Base-by-base conservation (phyloP, 2,888 invertebrate species). In the Dioctria rufipes region DNA sequence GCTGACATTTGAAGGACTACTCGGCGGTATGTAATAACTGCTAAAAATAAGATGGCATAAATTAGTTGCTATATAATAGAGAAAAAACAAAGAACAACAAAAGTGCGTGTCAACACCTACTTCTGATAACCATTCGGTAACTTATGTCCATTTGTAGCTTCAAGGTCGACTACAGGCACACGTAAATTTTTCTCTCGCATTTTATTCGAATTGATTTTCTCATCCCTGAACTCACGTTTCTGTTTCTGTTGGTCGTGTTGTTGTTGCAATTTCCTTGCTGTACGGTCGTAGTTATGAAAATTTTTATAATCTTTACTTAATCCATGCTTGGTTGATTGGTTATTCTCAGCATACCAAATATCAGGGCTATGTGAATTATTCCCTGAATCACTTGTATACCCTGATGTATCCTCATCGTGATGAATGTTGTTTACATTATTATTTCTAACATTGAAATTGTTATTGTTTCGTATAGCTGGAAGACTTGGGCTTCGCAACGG, bases 351-450 rank as follows among this genome's bases (percentile, higher is more conserved):
- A 81, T 86, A 88, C 90, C 89, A 89, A 83, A 89, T 88, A 83
- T 91, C 91, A 40, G 91, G 90, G 5, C 90, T 89, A 80, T 88
- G 91, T 49, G 86, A 85, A 81, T 92, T 91, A 86, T 92, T 92
- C 9, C 92, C 89, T 69, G 93, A 94, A 86, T 95, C 95, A 87
- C 95, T 95, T 71, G 95, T 94, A 88, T 96, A 95, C 54, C 95
- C 95, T 46, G 95, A 95, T 79, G 95, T 95, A 86, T 95, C 95
- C 54, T 94, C 94, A 86, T 94, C 94, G 78, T 90, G 91, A 84
- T 91, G 80, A 80, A 90, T 89, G 78, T 89, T 89, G n/a, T 89
- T 89, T 83, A 89, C 87, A 82, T 90, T 90, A 78, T 90, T 90
- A 82, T 83, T 84, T 81, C 83, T 77, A 6, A 54, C 66, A 69